phyloP scores from a whole-genome alignment of 2,797 vertebrate species.

The Staurois parvus region DNA sequence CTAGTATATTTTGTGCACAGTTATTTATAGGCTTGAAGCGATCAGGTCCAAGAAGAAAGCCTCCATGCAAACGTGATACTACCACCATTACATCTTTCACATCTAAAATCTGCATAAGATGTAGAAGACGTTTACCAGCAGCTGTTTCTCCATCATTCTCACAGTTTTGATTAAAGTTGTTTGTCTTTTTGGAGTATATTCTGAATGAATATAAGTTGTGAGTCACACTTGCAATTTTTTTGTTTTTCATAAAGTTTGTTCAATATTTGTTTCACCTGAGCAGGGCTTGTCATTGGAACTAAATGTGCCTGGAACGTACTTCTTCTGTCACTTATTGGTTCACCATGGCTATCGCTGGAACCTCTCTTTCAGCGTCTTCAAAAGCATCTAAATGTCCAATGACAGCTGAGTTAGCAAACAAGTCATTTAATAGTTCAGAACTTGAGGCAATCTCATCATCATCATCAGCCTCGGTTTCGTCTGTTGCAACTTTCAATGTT shows the following conservation, averaged over 20 bases:
- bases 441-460: no score
- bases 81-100: conserved; percentile 92
- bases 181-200: conserved; percentile 91
- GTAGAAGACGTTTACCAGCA: conserved; percentile 93
- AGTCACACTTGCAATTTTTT: conserved; percentile 96
- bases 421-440: conserved; percentile 72
- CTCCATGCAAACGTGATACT: conserved; percentile 97
- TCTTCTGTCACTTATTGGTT: conserved; percentile 89
- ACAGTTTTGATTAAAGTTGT: conserved; percentile 93
- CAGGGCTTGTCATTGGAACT: conserved; percentile 84
- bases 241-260: conserved; percentile 92
- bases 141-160: conserved; percentile 97
- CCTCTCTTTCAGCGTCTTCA: conserved; percentile 78
- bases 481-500: conserved; percentile 73
- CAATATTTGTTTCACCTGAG: conserved; percentile 92
- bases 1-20: conserved; percentile 90
- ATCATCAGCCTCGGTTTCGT: conserved; percentile 72
- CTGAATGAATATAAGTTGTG: conserved; percentile 98
- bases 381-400: conserved; percentile 59
- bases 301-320: conserved; percentile 97
- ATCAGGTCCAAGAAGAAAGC: conserved; percentile 93
- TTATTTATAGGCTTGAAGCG: conserved; percentile 99
- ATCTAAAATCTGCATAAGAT: conserved; percentile 95
- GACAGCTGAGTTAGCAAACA: conserved; percentile 65
- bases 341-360: conserved; percentile 87